Evolutionary conservation across 2,113 vertebrate species (phyloP), one percentile per base, ranked within the genome.

Genomic region (Regulus satrapa): DNA sequence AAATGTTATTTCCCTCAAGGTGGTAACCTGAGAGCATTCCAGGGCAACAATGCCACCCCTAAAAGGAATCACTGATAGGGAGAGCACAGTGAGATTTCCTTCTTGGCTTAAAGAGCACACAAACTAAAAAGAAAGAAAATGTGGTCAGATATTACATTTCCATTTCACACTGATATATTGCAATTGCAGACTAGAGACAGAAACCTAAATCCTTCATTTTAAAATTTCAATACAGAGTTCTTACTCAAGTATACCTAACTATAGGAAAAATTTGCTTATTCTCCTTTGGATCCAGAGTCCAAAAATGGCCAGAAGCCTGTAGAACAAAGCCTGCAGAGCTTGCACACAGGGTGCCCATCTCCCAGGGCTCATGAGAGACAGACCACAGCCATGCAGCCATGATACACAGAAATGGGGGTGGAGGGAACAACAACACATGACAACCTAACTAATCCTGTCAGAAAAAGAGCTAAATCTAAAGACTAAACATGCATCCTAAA

Each of bases 401-500:
- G 17, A 51, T 3, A 61, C 40, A 78, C 32, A 28, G 40, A 71
- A 85, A 69, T 1, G 1, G 20, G 24, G 23, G 9, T 31, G 24
- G 8, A n/a, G 7, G 23, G 54, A 85, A 72, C 0, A 1, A 77
- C 1, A 1, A 48, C 72, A 89, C 52, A 28, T 10, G 28, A 64
- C 1, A 2, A 59, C n/a, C 45, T 58, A 52, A 80, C 20, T 59
- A 91, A 92, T 41, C 49, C 56, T 58, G 54, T 21, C 54, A 73
- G 46, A 66, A 81, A n/a, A 66, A 68, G n/a, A 66, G 59, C 52
- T 75, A 36, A 71, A 89, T 54, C 82, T 88, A 81, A 95, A 84
- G 51, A 66, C 51, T 62, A 74, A 89, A 69, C 11, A 17, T 0
- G 2, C 51, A 54, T 74, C 34, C 81, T 71, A 66, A 74, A 85